Conservation (phyloP, 2,113 vertebrate genomes). For the Salvator merianae region DNA sequence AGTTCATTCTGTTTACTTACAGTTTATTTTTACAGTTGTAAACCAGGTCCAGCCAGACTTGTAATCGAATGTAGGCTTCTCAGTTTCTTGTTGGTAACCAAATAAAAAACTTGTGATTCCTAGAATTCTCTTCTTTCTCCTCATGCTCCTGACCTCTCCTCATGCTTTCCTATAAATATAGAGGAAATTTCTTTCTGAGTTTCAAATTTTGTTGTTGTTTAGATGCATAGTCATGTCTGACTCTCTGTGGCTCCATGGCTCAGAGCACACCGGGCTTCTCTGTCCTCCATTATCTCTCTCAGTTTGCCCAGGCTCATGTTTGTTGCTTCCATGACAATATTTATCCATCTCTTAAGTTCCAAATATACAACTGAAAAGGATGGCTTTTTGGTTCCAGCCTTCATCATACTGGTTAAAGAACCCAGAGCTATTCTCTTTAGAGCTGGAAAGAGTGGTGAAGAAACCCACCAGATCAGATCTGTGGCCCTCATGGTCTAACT, state of each 20-base stretch:
- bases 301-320: too few species aligned
- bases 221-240: too few species aligned
- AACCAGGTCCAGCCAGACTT: not conserved
- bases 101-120: not conserved
- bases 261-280: too few species aligned
- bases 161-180: too few species aligned
- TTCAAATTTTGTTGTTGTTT: too few species aligned
- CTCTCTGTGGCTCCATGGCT: too few species aligned
- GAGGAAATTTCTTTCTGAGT: not conserved
- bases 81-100: not conserved
- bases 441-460: too few species aligned
- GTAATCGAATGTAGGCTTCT: not conserved
- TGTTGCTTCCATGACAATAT: too few species aligned
- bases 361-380: not conserved
- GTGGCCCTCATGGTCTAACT: not conserved
- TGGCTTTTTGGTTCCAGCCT: not conserved
- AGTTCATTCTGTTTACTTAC: not conserved
- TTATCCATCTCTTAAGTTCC: too few species aligned
- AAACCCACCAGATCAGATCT: too few species aligned
- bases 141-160: not conserved
- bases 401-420: not conserved
- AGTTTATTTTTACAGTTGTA: not conserved
- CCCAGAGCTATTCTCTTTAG: not conserved
- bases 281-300: too few species aligned
- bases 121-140: not conserved